Evolutionary conservation across 1,140 invertebrate genomes (phyloP), one percentile per base, ranked within the genome.

Genomic region (Drosophila littoralis): DNA sequence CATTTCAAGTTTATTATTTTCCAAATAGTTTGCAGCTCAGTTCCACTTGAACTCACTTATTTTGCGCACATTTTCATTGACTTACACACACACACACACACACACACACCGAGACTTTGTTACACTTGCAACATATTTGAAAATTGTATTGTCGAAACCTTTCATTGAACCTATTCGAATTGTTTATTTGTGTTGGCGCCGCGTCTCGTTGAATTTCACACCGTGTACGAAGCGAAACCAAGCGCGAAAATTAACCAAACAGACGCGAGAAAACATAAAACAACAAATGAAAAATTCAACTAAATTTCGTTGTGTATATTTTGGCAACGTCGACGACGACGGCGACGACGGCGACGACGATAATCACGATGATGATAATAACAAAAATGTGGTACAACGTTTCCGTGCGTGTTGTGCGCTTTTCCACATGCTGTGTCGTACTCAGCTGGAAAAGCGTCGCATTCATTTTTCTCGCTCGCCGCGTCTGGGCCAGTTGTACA

Each of bases 401-500:
- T 64, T 73, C 63, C 63, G 69, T 73, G 69, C 74, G 64, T 77
- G 83, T 70, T 86, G 79, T 86, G 79, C 79, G 83, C 83, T 83
- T 74, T 79, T 86, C 83, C 79, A 86, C 82, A 86, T 82, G 84
- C 83, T 88, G 79, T 69, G 72, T 77, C 72, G 79, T 83, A 86
- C 82, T 88, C 84, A 89, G 83, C 84, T 86, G 79, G 83, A 86
- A 83, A 88, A 86, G 67, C 79, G 68, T 73, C 40, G 74, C 48
- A 33, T 32, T 28, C 52, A 36, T 35, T 54, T 33, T 74, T 80
- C 75, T 38, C 65, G 64, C 58, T 79, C 42, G 65, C 22, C 65
- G 57, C 60, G 57, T 60, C 74, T 66, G 69, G 61, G 61, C 48
- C 72, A 67, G 5, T 51, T 33, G 7, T 22, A 52, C 51, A 50